Evolutionary conservation across 1,140 invertebrate species (phyloP).

Genomic region (Trichogramma pretiosum): DNA sequence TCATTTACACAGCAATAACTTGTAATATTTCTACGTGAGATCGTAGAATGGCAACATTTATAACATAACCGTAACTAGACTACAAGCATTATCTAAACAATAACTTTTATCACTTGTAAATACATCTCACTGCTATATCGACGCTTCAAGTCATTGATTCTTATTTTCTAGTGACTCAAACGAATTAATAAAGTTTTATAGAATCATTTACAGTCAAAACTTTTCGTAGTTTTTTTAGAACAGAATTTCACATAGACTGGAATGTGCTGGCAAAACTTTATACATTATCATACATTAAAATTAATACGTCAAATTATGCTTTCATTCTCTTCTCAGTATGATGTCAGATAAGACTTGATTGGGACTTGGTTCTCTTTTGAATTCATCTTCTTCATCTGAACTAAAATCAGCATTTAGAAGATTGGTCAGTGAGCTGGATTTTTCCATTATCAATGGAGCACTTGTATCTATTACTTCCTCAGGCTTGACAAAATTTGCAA

Average conservation of each 20-base stretch:
- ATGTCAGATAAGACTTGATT: slow-evolving; percentile 41
- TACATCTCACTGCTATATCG: too few species aligned
- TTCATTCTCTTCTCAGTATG: slow-evolving; percentile 38
- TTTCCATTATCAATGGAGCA: slow-evolving; percentile 33
- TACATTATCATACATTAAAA: neutral
- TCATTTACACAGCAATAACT: too few species aligned
- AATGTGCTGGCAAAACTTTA: too few species aligned
- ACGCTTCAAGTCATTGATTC: too few species aligned
- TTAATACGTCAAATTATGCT: neutral
- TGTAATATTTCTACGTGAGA: slow-evolving; percentile 8
- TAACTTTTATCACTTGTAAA: too few species aligned
- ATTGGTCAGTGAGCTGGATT: slow-evolving; percentile 40
- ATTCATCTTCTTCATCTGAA: slow-evolving; percentile 38
- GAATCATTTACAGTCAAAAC: neutral
- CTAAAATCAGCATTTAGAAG: slow-evolving; percentile 40
- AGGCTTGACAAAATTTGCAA: slow-evolving; percentile 26
- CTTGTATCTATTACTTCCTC: slow-evolving; percentile 34
- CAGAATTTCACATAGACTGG: too few species aligned
- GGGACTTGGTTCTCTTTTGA: slow-evolving; percentile 32
- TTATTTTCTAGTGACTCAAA: slow-evolving; percentile 16
- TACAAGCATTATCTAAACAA: too few species aligned
- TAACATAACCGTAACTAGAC: too few species aligned
- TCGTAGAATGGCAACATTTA: slow-evolving; percentile 4
- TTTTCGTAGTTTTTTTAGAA: neutral
- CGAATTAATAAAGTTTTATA: slow-evolving; percentile 5